These are phyloP conservation scores for Leuciscus idus DNA, from an alignment of 2,113 vertebrate species.

Conservation along the genomic window DNA sequence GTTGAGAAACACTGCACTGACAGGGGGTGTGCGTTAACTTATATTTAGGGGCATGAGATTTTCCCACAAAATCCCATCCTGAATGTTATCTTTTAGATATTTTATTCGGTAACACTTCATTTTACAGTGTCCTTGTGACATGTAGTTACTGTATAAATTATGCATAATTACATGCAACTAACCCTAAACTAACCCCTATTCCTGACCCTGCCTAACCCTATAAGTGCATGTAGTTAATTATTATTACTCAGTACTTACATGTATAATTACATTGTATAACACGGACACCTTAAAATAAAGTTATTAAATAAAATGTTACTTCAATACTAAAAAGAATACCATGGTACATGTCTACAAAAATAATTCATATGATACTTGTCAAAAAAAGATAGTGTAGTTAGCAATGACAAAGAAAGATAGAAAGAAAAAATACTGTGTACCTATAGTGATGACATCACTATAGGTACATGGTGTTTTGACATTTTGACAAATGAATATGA, in stretches of 20 bases:
- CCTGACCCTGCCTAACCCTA: no score
- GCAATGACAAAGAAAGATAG: background rate
- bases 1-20: conserved; percentile 3
- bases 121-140: no score
- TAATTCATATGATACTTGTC: background rate
- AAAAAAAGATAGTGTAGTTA: background rate
- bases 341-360: background rate
- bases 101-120: no score
- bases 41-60: background rate
- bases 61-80: background rate
- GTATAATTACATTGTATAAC: no score
- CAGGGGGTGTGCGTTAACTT: background rate
- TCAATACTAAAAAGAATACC: background rate
- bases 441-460: background rate
- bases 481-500: background rate
- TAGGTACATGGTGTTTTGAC: background rate
- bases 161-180: no score
- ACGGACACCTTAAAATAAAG: no score
- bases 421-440: background rate
- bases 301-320: background rate
- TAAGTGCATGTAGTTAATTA: no score
- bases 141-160: no score
- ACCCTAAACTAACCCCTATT: no score
- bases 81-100: no score
- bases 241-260: no score